phyloP scores from a whole-genome alignment of 2,797 vertebrate genomes.

The Acipenser ruthenus region DNA sequence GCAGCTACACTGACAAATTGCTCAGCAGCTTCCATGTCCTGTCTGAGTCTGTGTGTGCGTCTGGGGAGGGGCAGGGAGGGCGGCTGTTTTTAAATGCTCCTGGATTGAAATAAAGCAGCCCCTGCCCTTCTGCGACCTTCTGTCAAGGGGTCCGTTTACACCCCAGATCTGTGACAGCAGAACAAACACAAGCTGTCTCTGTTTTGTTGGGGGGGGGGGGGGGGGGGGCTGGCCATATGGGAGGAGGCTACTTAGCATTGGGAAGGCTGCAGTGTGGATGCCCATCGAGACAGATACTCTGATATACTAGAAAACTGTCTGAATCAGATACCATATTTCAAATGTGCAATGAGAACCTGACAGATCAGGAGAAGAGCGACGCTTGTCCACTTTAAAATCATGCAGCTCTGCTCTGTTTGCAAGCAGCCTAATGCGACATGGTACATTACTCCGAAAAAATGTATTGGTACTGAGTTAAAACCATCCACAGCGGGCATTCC shows the following conservation, averaged over 20 bases:
- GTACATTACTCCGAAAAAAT: no score
- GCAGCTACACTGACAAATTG: slow-evolving; percentile 5
- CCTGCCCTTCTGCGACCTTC: background rate
- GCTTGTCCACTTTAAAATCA: no score
- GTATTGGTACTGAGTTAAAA: no score
- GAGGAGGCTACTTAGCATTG: background rate
- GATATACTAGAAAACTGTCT: no score
- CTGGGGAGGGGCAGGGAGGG: background rate
- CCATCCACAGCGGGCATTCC: no score
- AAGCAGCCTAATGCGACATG: no score
- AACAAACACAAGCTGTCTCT: slow-evolving; percentile 4
- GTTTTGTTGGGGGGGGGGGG: background rate
- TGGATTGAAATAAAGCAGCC: background rate
- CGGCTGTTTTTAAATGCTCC: background rate
- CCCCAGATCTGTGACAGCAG: background rate
- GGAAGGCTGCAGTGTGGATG: background rate
- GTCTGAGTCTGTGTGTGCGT: slow-evolving; percentile 4
- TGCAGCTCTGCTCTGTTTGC: no score
- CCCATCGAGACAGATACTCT: background rate
- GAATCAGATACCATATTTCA: no score
- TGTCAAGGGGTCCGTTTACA: background rate
- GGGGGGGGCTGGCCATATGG: background rate
- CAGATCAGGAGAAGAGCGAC: no score
- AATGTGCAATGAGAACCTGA: no score
- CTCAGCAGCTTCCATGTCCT: background rate